A percentile compares a stretch with the other conserved stretches of the same genome.
Evolutionary conservation across 2,888 invertebrate genomes (phyloP).

Genomic region (Microctonus brassicae): DNA sequence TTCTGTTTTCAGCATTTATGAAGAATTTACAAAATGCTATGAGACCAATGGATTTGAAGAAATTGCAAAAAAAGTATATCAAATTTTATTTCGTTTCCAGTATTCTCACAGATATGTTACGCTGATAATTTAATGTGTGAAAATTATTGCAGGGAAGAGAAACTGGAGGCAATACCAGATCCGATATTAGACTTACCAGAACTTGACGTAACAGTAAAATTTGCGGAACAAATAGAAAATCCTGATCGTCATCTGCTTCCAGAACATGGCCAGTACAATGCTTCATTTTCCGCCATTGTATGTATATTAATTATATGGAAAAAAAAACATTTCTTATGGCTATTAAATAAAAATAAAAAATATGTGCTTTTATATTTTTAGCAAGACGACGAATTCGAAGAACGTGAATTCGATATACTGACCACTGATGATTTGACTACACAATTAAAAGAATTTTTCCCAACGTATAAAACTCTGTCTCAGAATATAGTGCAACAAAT

Average conservation of each 20-base stretch:
- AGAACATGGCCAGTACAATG: too few species aligned
- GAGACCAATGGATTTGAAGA: background rate
- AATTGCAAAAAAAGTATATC: background rate
- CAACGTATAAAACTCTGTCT: too few species aligned
- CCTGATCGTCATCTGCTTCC: background rate
- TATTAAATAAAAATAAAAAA: too few species aligned
- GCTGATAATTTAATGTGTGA: too few species aligned
- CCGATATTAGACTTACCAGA: background rate
- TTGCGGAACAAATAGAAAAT: background rate
- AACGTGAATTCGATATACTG: background rate
- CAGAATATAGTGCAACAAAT: too few species aligned
- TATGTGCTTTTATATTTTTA: too few species aligned
- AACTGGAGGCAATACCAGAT: background rate
- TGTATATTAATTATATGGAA: too few species aligned
- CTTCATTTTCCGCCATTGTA: too few species aligned
- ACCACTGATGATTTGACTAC: background rate
- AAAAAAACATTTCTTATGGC: too few species aligned
- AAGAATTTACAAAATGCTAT: slow-evolving; percentile 4
- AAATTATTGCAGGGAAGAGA: background rate
- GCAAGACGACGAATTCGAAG: background rate
- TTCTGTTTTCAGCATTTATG: slow-evolving; percentile 14
- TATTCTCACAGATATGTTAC: too few species aligned
- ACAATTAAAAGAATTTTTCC: too few species aligned
- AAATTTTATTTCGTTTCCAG: too few species aligned
- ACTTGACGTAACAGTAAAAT: background rate